Evolutionary conservation across 2,797 vertebrate genomes (phyloP), one percentile per base, ranked within the genome.

Genomic region (Mastacembelus armatus): DNA sequence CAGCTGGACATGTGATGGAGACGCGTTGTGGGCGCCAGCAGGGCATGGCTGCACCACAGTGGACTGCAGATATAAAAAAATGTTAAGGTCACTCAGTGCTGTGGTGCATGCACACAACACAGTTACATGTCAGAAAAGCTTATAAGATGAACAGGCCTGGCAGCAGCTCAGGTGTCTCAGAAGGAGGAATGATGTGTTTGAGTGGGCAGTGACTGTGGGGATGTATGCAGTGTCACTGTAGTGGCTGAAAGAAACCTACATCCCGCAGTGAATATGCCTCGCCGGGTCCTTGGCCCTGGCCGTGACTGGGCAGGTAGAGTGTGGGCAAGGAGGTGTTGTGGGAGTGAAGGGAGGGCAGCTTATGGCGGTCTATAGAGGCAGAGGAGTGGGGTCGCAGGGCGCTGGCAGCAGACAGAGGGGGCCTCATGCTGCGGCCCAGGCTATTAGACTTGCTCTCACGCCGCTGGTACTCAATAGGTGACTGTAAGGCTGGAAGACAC

Each of bases 381-480:
- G 95, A 95, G 36, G 95, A 96, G 87, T 94, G 94, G 19, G 95
- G 95, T 49, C 91, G 85, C 39, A 94, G 89, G 60, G 92, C 88
- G 18, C 91, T 80, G 69, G 92, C 71, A 22, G 89, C 74, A 63
- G 89, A 90, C 85, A 94, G 74, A 45, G 94, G 85, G 36, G 94
- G 91, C 75, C 91, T 92, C 92, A 94, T 94, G 54, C 90, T 84
- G 76, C 96, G 92, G 12, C 96, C 96, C 76, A 97, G 90, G 86
- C 96, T 97, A 81, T 95, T 97, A 75, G 96, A 96, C 85, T 97
- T 96, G 87, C 94, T 96, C 84, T 98, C 96, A 18, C 94, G 88
- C 27, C 96, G 94, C 89, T 97, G 96, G 92, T 98, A 98, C 84
- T 97, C 96, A 45, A 98, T 98, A 27, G 96, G 96, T 0, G 96